Evolutionary conservation across 2,113 vertebrate genomes (phyloP), one percentile per base, ranked within the genome.

Genomic region (Macquaria ambigua): DNA sequence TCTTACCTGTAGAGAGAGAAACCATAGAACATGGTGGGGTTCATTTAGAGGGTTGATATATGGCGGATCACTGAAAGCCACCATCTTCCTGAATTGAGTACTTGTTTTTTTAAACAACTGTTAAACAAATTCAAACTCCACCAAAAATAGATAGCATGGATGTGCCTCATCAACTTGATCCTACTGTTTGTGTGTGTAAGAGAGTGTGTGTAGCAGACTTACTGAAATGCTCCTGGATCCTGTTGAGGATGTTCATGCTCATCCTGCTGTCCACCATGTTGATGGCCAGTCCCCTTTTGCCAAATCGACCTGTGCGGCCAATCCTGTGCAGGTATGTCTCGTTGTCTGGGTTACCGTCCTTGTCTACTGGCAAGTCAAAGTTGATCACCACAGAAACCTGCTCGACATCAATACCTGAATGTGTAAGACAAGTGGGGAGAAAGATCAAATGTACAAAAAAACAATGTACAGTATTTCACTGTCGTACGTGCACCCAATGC

Each of bases 181-280:
- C 14, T 2, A 8, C 28, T 67, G 28, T 69, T 41, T 46, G 46
- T 34, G 46, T 63, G 43, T 25, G 18, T 46, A 3, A 31, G 1
- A 66, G n/a, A 37, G 63, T 18, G 23, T 1, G n/a, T n/a, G 62
- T 21, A 6, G 52, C 14, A 73, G 12, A 89, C 93, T 93, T 84
- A 93, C 92, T 94, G 59, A 93, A 94, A 84, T 99, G 98, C 48
- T 99, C 97, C 94, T 99, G 97, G 95, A 99, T 99, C 72, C 97
- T 96, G 90, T 96, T 97, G 69, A 99, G 97, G 72, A 99, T 97
- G 90, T 96, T 97, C 98, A 99, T 98, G 95, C 97, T 98, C 95
- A 97, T 96, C 88, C 96, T 98, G 97, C 98, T 97, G 96, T 99
- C 98, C 66, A 99, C 97, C 98, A 99, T 99, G 95, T 99, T 99